A percentile compares a stretch with the other conserved stretches of the same genome.
Conservation (phyloP, 2,888 invertebrate species). For the Vannuccia rotundouncinata region DNA sequence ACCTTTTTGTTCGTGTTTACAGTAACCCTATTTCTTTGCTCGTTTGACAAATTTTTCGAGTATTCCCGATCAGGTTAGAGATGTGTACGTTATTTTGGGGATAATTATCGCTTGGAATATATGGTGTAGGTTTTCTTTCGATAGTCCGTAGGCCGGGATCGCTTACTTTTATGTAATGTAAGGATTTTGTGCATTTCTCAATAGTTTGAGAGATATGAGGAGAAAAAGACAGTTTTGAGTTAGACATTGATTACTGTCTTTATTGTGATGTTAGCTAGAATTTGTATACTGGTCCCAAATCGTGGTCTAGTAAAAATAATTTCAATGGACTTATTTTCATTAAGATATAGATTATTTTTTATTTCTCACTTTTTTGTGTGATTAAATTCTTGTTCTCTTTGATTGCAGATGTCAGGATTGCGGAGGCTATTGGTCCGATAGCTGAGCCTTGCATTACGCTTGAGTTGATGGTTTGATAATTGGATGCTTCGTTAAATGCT, state of each 20-base stretch:
- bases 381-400: constrained; percentile 23
- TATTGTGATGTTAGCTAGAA: constrained; percentile 7
- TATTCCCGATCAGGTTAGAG: background rate
- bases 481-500: constrained; percentile 20
- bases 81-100: constrained; percentile 15
- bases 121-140: constrained; percentile 19
- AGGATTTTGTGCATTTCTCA: background rate
- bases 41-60: constrained; percentile 10
- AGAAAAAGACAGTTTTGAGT: constrained; percentile 17
- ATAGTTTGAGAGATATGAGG: too few relatives aligned
- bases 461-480: constrained; percentile 26
- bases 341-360: background rate
- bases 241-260: constrained; percentile 6
- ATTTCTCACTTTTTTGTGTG: constrained; percentile 1
- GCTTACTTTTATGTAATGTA: constrained; percentile 17
- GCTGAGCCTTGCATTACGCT: constrained; percentile 21
- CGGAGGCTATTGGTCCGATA: constrained; percentile 14
- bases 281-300: constrained; percentile 8
- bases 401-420: constrained; percentile 18
- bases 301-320: constrained; percentile 26
- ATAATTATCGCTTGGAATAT: constrained; percentile 23
- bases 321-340: constrained; percentile 15
- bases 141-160: constrained; percentile 12
- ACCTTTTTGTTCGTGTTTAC: constrained; percentile 24
- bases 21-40: constrained; percentile 21